Evolutionary conservation across 2,113 vertebrate genomes (phyloP), one percentile per base, ranked within the genome.

Genomic region (Colaptes auratus): DNA sequence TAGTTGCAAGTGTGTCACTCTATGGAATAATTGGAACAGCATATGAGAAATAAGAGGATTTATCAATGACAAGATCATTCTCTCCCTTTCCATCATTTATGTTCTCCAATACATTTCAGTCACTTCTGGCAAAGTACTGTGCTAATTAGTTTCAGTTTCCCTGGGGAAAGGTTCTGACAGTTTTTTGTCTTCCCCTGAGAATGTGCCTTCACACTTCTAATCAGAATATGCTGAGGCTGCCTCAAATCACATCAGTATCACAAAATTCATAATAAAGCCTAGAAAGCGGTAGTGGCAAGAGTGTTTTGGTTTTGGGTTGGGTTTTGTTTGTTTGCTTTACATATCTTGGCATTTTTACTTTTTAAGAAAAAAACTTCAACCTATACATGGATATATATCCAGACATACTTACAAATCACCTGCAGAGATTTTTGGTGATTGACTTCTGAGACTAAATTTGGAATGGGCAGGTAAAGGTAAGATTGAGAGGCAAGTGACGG

Each of bases 61-160:
- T 93, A 83, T 83, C 63, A 80, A 39, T 50, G 39, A 39, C 69
- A 63, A 82, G 64, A 74, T 83, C 28, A 86, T 69, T 72, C 35
- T 69, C 33, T 92, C 33, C 66, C 30, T 76, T 59, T 52, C 55
- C 28, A 6, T 88, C 61, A 58, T 92, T 88, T 60, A 63, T 79
- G 63, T 70, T 92, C 44, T 81, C 36, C 3, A 6, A 15, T 74
- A 77, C 0, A 0, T 90, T 86, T 88, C 53, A 86, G 69, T 56
- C 6, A 64, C 91, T 91, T 82, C 36, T 56, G 44, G 48, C 48
- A 33, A 89, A 90, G 89, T 25, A 39, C 9, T 59, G 30, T 63
- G 35, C 42, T 95, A 93, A 92, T 96, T 94, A 78, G 77, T 78
- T 84, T 88, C 65, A 77, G 0, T 44, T 91, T 92, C 90, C 70